phyloP scores from a whole-genome alignment of 2,113 vertebrate species.

The Hydropotes inermis region DNA sequence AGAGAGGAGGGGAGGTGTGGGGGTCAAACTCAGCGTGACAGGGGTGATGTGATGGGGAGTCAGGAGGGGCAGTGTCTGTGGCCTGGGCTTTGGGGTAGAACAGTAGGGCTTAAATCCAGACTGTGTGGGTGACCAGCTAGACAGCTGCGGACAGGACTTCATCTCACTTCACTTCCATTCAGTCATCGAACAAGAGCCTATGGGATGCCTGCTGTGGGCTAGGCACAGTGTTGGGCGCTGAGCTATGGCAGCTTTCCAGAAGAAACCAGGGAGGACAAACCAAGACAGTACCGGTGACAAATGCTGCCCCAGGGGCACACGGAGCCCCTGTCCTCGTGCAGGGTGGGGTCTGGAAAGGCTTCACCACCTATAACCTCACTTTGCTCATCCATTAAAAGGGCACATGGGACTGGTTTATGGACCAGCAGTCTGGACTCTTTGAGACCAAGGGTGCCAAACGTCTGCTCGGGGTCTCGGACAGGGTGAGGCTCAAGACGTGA shows the following conservation, averaged over 20 bases:
- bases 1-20: neutral
- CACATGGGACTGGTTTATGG: accelerated
- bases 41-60: accelerated
- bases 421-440: neutral
- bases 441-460: neutral
- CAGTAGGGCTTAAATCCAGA: neutral
- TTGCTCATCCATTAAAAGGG: neutral
- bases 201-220: accelerated
- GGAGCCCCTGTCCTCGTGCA: neutral
- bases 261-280: neutral
- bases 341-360: neutral
- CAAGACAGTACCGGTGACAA: neutral
- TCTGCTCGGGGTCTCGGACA: neutral
- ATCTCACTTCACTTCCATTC: too few species aligned
- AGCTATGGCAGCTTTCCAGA: neutral
- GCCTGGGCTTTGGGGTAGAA: neutral
- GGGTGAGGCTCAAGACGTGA: accelerated
- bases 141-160: neutral
- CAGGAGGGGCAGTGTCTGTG: accelerated
- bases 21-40: neutral
- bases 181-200: accelerated
- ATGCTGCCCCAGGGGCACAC: accelerated
- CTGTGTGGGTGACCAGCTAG: neutral
- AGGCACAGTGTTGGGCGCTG: accelerated
- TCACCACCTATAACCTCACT: neutral